phyloP scores from a whole-genome alignment of 2,113 vertebrate genomes.

The Heptranchias perlo region DNA sequence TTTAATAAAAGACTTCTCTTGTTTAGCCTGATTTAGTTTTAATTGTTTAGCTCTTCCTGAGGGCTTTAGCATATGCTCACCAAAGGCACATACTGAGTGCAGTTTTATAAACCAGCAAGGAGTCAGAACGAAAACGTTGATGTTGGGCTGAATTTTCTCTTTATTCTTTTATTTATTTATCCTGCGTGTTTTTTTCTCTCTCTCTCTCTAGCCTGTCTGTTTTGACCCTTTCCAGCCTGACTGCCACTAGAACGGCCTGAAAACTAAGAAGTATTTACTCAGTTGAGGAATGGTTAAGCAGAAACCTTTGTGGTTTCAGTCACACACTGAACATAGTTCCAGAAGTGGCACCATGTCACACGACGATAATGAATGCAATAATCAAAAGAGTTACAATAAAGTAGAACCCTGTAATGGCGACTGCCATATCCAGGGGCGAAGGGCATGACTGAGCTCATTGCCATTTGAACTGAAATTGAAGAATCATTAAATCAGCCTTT shows the following conservation, averaged over 20 bases:
- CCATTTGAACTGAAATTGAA: neutral
- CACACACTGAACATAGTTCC: neutral
- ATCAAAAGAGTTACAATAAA: neutral
- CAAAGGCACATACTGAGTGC: constrained; percentile 9
- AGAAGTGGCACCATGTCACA: neutral
- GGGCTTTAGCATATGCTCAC: constrained; percentile 32
- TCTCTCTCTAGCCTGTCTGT: neutral
- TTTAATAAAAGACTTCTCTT: constrained; percentile 44
- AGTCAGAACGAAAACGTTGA: constrained; percentile 34
- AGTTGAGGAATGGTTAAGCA: neutral
- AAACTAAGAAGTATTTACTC: neutral
- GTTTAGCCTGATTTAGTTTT: constrained; percentile 39
- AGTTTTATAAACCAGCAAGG: constrained; percentile 37
- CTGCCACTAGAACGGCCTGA: neutral
- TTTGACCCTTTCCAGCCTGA: neutral
- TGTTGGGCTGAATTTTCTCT: constrained; percentile 27
- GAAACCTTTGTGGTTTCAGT: neutral
- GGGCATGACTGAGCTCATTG: neutral
- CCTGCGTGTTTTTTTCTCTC: neutral
- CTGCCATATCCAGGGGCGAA: neutral
- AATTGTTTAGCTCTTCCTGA: constrained; percentile 41
- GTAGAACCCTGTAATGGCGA: neutral
- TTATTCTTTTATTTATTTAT: constrained; percentile 24
- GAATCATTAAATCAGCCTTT: neutral
- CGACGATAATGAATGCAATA: neutral